Percentiles rank a stretch among this genome's conserved stretches.
Evolutionary conservation across 1,140 invertebrate species (phyloP).

Genomic region (Dendroctonus ponderosae): DNA sequence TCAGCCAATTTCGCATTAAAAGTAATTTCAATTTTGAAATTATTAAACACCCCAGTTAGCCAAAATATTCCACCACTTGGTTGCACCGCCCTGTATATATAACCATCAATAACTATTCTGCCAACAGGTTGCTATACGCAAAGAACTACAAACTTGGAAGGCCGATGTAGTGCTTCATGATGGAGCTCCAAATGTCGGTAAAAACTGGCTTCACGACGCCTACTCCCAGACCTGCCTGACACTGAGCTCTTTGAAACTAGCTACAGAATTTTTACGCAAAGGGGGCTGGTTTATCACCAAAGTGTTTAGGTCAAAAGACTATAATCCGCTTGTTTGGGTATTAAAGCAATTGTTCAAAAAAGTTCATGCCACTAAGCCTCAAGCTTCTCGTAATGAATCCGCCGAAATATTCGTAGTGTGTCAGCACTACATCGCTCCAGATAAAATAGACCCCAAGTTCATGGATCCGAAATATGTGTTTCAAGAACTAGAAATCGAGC

Average conservation of each 20-base stretch:
- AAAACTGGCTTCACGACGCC: slow-evolving; percentile 97
- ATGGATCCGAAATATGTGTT: slow-evolving; percentile 96
- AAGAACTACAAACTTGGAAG: slow-evolving; percentile 92
- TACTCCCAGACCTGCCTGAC: slow-evolving; percentile 91
- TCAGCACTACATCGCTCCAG: slow-evolving; percentile 89
- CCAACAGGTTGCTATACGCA: slow-evolving; percentile 63
- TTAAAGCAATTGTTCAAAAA: slow-evolving; percentile 95
- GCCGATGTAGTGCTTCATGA: slow-evolving; percentile 96
- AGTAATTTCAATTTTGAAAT: too few species aligned
- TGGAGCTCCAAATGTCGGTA: slow-evolving; percentile 98
- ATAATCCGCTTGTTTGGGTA: slow-evolving; percentile 91
- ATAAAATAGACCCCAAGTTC: slow-evolving; percentile 92
- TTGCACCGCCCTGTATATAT: too few species aligned
- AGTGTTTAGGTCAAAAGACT: slow-evolving; percentile 98
- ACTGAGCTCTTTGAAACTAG: slow-evolving; percentile 88
- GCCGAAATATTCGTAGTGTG: slow-evolving; percentile 99
- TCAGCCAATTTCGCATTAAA: too few species aligned
- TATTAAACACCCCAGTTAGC: too few species aligned
- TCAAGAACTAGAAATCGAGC: slow-evolving; percentile 81
- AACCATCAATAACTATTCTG: neutral
- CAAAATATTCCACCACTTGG: too few species aligned
- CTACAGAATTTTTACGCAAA: slow-evolving; percentile 85
- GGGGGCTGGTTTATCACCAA: slow-evolving; percentile 99
- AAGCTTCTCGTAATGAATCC: slow-evolving; percentile 96
- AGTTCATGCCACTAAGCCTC: slow-evolving; percentile 97